These are phyloP conservation scores for Noctua pronuba DNA, from an alignment of 2,888 invertebrate genomes.

Conservation along the genomic window DNA sequence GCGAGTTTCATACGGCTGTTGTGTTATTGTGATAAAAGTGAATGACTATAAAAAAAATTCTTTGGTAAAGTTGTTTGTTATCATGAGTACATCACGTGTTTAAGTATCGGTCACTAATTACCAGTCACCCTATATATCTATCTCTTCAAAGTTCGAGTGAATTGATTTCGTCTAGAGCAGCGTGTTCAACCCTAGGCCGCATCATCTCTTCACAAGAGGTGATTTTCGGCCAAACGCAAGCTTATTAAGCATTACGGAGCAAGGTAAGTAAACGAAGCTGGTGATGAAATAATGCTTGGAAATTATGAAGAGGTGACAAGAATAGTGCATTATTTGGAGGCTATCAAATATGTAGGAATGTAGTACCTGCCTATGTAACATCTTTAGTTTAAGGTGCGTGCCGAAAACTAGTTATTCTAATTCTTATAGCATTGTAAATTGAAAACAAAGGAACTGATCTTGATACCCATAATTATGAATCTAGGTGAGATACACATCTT, in stretches of 20 bases:
- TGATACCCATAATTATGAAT: not conserved
- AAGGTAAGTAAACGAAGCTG: too few species aligned
- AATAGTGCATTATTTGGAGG: not conserved
- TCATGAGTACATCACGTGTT: too few species aligned
- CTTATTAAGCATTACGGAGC: not conserved
- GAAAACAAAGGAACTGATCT: slow-evolving; percentile 7
- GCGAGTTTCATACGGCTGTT: too few species aligned
- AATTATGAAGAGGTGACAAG: slow-evolving; percentile 4
- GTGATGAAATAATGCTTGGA: slow-evolving; percentile 19
- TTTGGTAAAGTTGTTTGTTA: too few species aligned
- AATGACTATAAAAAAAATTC: too few species aligned
- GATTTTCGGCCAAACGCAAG: too few species aligned
- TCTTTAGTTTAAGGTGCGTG: not conserved
- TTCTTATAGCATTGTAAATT: not conserved
- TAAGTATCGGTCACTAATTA: too few species aligned
- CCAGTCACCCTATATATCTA: too few species aligned
- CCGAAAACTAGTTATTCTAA: slow-evolving; percentile 17
- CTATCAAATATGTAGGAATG: slow-evolving; percentile 1
- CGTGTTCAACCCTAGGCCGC: not conserved
- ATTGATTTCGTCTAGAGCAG: not conserved
- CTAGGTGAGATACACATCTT: not conserved
- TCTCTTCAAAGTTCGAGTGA: not conserved
- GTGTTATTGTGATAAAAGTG: too few species aligned
- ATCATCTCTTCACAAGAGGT: not conserved
- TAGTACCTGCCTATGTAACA: not conserved